Base-by-base conservation (phyloP, 53 echinoderm and acorn worm species). In the Holothuria scabra region DNA sequence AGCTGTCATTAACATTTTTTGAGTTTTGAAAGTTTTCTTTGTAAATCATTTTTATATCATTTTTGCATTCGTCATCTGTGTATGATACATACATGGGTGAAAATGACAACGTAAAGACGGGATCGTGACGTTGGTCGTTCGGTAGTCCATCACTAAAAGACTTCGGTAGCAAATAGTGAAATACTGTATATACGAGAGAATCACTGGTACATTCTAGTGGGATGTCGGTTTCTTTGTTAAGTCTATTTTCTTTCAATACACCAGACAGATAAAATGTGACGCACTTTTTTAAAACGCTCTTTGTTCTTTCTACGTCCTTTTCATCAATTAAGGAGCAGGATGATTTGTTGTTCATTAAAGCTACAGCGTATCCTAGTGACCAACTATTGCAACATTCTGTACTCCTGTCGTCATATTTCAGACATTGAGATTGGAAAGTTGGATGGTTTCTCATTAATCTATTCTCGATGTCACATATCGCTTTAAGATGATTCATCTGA, bases 291-390 rank as follows among this genome's bases (percentile, higher is more conserved):
- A 93, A 56, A 21, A 93, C 29, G 6, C 13, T 28, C 52, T 25
- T 60, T 20, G 71, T 83, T 21, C 21, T 35, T 28, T 70, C 60
- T 6, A 89, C 91, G 56, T 93, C 91, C 11, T 19, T 23, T 3
- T 91, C 66, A 24, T 75, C 66, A 8, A 93, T 86, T 35, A 86
- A 84, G 20, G 44, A 46, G 33, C 94, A 93, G 1, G 91, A 83
- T 21, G 86, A 33, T 56, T 91, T 91, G 60, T 89, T 91, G 24
- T 66, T 76, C 34, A 93, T 26, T n/a, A 84, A 31, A 31, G 91
- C 91, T 2, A 86, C 59, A 34, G 83, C 70, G 49, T 89, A 60
- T 5, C 94, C 91, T 28, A 93, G 41, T 9, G 94, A 86, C 91
- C 84, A 89, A 58, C 84, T 84, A 18, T 68, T 79, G 28, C 85